These are phyloP conservation scores for Agrotis clavis DNA, from an alignment of 2,888 invertebrate species.

Conservation along the genomic window DNA sequence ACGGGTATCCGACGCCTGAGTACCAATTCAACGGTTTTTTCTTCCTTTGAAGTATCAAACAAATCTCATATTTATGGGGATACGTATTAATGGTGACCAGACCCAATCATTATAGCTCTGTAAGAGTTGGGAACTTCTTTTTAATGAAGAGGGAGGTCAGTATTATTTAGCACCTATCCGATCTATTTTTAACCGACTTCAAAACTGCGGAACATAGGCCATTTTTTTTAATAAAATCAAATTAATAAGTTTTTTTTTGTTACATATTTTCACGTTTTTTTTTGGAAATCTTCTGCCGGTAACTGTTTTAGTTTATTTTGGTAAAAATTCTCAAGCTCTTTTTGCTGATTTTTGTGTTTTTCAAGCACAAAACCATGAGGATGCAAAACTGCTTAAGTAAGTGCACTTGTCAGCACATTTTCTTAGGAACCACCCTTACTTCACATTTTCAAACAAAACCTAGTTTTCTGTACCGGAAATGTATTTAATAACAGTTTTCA, in stretches of 20 bases:
- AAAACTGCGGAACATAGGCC: too few species aligned
- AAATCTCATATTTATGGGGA: conserved; percentile 68
- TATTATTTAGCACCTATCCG: neutral
- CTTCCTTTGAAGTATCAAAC: conserved; percentile 67
- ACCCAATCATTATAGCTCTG: conserved; percentile 34
- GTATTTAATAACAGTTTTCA: conserved; percentile 36
- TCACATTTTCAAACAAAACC: conserved; percentile 14
- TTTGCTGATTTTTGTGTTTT: neutral
- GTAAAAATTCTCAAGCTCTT: neutral
- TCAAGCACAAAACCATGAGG: neutral
- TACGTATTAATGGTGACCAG: conserved; percentile 27
- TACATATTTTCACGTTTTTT: neutral
- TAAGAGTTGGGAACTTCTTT: conserved; percentile 1
- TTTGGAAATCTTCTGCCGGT: too few species aligned
- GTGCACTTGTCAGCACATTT: conserved; percentile 10
- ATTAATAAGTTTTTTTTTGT: too few species aligned
- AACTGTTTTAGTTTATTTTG: neutral
- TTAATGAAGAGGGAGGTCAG: neutral
- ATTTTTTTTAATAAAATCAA: too few species aligned
- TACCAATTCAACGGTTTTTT: conserved; percentile 81
- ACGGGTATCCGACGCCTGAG: conserved; percentile 84
- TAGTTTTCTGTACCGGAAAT: neutral
- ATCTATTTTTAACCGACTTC: neutral
- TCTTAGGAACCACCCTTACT: neutral
- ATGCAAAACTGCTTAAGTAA: conserved; percentile 1